Percentiles rank a stretch among this genome's conserved stretches.
Conservation (phyloP, 2,888 invertebrate species). For the Antitype chi region DNA sequence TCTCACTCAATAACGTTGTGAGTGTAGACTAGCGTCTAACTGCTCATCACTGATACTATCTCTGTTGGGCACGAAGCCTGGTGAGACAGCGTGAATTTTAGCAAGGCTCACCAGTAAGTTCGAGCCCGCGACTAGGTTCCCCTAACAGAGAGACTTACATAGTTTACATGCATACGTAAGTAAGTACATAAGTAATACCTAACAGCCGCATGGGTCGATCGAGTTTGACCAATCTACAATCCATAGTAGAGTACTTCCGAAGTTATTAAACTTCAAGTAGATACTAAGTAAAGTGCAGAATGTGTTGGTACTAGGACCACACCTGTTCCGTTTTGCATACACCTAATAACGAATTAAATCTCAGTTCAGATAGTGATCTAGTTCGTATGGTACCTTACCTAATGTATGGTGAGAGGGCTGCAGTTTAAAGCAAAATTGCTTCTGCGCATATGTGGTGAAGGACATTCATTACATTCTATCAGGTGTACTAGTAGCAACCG, state of each 20-base stretch:
- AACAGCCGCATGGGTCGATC: too few relatives aligned
- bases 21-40: too few relatives aligned
- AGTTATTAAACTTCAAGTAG: neutral
- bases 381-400: neutral
- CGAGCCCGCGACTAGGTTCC: too few relatives aligned
- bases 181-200: too few relatives aligned
- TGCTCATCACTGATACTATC: too few relatives aligned
- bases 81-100: too few relatives aligned
- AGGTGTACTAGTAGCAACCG: neutral
- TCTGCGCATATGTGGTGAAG: conserved; percentile 11
- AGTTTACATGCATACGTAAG: too few relatives aligned
- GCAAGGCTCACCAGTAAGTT: too few relatives aligned
- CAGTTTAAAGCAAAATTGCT: conserved; percentile 1
- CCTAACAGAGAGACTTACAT: too few relatives aligned
- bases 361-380: neutral
- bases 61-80: too few relatives aligned
- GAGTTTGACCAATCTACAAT: neutral
- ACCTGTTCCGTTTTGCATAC: conserved; percentile 51
- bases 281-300: conserved; percentile 28
- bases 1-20: too few relatives aligned
- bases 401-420: conserved; percentile 26
- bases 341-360: neutral
- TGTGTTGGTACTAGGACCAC: conserved; percentile 26
- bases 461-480: neutral
- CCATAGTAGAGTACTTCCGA: neutral